phyloP scores from a whole-genome alignment of 2,113 vertebrate species.

The Scophthalmus maximus region DNA sequence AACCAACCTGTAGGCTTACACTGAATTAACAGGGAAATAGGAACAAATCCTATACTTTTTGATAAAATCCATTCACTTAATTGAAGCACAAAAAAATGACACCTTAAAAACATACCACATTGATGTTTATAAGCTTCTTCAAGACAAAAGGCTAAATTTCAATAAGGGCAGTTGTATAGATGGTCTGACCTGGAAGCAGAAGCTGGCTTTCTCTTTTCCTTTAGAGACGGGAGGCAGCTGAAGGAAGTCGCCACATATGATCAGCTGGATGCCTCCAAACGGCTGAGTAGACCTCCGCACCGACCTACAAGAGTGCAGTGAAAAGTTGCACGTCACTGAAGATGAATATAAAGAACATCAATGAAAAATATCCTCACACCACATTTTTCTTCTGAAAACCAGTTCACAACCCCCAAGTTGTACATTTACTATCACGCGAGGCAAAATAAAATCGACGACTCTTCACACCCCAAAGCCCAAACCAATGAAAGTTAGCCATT shows the following conservation, averaged over 20 bases:
- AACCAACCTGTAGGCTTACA: background rate
- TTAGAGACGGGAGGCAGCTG: slow-evolving; percentile 93
- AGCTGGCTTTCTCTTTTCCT: slow-evolving; percentile 85
- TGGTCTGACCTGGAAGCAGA: slow-evolving; percentile 93
- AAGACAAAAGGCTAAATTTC: background rate
- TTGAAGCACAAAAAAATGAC: no score
- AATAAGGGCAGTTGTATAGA: no score
- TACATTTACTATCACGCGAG: background rate
- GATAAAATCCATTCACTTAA: no score
- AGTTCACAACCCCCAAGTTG: no score
- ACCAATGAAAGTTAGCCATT: no score
- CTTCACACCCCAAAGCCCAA: no score
- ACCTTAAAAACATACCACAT: no score
- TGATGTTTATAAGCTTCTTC: no score
- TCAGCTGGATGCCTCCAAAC: slow-evolving; percentile 97
- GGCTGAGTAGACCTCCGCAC: slow-evolving; percentile 89
- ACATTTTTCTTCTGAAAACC: no score
- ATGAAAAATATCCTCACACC: no score
- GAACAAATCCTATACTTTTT: background rate
- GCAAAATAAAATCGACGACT: no score
- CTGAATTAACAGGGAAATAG: background rate
- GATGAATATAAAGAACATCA: background rate
- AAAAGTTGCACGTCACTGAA: background rate
- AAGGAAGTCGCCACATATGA: slow-evolving; percentile 96
- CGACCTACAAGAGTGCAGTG: slow-evolving; percentile 75